These are phyloP conservation scores for Amblyjoppa fuscipennis DNA, from an alignment of 2,888 invertebrate genomes.

Conservation along the genomic window DNA sequence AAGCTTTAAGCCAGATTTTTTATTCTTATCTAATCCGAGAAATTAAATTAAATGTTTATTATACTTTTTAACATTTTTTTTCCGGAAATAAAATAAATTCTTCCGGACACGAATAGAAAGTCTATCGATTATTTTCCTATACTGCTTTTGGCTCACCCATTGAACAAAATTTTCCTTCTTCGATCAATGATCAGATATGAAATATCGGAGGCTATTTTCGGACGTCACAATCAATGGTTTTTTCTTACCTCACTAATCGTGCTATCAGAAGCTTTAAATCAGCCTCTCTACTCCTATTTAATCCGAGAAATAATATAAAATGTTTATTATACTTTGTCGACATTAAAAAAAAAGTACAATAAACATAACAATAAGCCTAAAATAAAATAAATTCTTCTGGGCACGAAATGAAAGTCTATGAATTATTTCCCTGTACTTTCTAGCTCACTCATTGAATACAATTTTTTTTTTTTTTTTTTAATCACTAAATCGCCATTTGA, in stretches of 20 bases:
- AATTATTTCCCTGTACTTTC: neutral
- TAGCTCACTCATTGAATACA: neutral
- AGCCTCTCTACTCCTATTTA: neutral
- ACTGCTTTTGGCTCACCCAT: neutral
- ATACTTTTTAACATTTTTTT: too few species aligned
- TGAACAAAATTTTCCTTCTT: neutral
- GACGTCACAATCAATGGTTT: neutral
- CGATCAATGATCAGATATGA: neutral
- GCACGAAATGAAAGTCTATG: neutral
- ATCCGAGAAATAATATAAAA: too few species aligned
- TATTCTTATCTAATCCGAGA: neutral
- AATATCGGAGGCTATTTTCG: neutral
- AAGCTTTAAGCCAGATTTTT: neutral
- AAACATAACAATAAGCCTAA: too few species aligned
- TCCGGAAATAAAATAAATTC: neutral
- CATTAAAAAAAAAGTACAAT: too few species aligned
- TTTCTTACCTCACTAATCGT: too few species aligned
- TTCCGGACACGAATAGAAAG: too few species aligned
- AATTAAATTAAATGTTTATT: too few species aligned
- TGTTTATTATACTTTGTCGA: too few species aligned
- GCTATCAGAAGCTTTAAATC: too few species aligned
- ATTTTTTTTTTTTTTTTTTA: neutral
- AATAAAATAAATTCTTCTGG: too few species aligned
- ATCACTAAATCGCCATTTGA: neutral
- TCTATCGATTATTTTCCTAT: neutral